phyloP scores from a whole-genome alignment of 2,888 invertebrate species.

The Andricus curvator region DNA sequence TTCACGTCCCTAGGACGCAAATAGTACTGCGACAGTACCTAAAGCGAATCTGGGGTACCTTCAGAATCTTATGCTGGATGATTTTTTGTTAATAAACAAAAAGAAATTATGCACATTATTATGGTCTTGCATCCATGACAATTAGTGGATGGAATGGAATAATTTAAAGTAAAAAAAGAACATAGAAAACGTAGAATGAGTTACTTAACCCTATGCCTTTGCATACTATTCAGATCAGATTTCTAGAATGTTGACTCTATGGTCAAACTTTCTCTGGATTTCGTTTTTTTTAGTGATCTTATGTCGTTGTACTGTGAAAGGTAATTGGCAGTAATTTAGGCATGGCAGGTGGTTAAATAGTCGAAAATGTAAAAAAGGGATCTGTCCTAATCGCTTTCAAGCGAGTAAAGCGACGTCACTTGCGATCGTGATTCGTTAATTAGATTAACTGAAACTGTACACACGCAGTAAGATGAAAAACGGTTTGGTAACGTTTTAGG shows the following conservation, averaged over 20 bases:
- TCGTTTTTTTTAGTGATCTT: neutral
- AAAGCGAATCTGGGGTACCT: slow-evolving; percentile 18
- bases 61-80: slow-evolving; percentile 41
- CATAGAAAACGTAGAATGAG: slow-evolving; percentile 28
- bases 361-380: slow-evolving; percentile 1
- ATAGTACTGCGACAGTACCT: neutral
- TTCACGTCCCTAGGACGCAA: slow-evolving; percentile 16
- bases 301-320: slow-evolving; percentile 10
- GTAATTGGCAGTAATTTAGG: slow-evolving; percentile 26
- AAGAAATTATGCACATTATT: slow-evolving; percentile 13
- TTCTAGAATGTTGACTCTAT: neutral
- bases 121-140: neutral
- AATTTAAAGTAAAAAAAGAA: slow-evolving; percentile 35
- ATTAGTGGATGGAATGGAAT: slow-evolving; percentile 30
- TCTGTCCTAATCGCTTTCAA: slow-evolving; percentile 17
- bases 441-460: slow-evolving; percentile 30
- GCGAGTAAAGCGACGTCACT: slow-evolving; percentile 6
- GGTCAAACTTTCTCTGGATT: neutral
- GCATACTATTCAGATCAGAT: slow-evolving; percentile 20
- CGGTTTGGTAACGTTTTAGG: slow-evolving; percentile 28
- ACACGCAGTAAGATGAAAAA: slow-evolving; percentile 7
- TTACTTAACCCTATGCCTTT: slow-evolving; percentile 35
- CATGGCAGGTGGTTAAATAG: slow-evolving; percentile 35
- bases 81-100: slow-evolving; percentile 35
- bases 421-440: slow-evolving; percentile 21